These are phyloP conservation scores for zebrafish (Danio rerio) DNA, from an alignment of 2,113 vertebrate genomes.

Conservation along the genomic window DNA sequence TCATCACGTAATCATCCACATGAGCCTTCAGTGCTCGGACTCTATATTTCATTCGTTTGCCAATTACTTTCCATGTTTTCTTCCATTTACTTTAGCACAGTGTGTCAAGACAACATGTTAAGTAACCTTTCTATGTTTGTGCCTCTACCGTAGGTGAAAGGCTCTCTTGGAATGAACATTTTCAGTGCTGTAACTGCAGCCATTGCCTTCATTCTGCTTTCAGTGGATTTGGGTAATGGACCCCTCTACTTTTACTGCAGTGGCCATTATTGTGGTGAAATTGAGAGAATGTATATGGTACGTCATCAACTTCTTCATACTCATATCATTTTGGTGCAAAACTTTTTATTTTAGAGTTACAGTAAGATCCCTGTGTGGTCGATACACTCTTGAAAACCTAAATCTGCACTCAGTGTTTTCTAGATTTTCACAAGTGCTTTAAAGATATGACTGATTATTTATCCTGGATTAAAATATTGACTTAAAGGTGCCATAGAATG, in stretches of 20 bases:
- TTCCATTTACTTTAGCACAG: too few relatives aligned
- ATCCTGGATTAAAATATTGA: not conserved
- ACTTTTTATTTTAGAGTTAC: not conserved
- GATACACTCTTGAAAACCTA: not conserved
- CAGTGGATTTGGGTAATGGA: not conserved
- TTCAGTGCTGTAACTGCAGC: too few relatives aligned
- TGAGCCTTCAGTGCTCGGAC: not conserved
- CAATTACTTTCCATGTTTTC: too few relatives aligned
- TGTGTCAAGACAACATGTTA: too few relatives aligned
- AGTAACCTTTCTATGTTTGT: not conserved
- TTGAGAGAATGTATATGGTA: not conserved
- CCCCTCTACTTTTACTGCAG: not conserved
- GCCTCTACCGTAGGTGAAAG: too few relatives aligned
- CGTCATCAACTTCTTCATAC: not conserved
- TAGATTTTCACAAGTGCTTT: not conserved
- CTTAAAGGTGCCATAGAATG: not conserved
- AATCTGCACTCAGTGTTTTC: not conserved
- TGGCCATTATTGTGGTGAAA: fast-evolving
- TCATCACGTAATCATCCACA: not conserved
- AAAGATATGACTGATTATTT: not conserved
- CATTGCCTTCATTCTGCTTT: not conserved
- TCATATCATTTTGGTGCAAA: too few relatives aligned
- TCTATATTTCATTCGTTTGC: not conserved
- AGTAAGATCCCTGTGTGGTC: not conserved
- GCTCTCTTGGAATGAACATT: too few relatives aligned